Percentiles rank a stretch among this genome's conserved stretches.
phyloP scores from a whole-genome alignment of 2,113 vertebrate genomes.

The Catharus minimus region DNA sequence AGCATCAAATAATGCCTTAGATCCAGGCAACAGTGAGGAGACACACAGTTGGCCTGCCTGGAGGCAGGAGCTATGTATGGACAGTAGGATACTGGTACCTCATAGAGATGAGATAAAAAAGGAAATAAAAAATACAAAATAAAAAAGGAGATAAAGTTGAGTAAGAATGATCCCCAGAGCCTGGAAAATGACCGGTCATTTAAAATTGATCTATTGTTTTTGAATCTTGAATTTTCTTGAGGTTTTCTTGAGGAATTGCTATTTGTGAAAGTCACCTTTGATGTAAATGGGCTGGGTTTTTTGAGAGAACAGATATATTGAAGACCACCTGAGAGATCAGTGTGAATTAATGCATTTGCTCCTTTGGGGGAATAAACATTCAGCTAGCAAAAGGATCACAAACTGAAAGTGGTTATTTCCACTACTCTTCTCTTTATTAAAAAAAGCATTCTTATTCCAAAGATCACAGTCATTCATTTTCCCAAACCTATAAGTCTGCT shows the following conservation, averaged over 20 bases:
- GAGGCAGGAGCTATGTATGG: background rate
- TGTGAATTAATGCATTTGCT: background rate
- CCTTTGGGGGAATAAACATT: background rate
- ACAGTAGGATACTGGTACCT: background rate
- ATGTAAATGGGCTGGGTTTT: background rate
- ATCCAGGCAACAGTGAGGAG: background rate
- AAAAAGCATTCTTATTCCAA: background rate
- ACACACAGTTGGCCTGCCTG: background rate
- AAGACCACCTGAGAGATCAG: background rate
- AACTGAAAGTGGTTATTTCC: background rate
- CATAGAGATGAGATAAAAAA: background rate
- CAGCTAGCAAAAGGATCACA: background rate
- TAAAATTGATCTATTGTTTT: background rate
- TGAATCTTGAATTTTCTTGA: background rate
- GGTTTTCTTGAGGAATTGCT: background rate
- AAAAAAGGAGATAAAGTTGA: background rate
- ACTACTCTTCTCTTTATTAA: background rate
- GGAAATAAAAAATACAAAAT: background rate
- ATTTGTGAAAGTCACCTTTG: background rate
- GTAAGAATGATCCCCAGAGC: background rate
- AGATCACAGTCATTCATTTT: background rate
- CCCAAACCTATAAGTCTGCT: background rate
- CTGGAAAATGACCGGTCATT: background rate
- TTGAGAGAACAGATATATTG: background rate
- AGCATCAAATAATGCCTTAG: background rate